A percentile compares a stretch with the other conserved stretches of the same genome.
Conservation (phyloP, 2,888 invertebrate genomes). For the Amblyjoppa proteus region DNA sequence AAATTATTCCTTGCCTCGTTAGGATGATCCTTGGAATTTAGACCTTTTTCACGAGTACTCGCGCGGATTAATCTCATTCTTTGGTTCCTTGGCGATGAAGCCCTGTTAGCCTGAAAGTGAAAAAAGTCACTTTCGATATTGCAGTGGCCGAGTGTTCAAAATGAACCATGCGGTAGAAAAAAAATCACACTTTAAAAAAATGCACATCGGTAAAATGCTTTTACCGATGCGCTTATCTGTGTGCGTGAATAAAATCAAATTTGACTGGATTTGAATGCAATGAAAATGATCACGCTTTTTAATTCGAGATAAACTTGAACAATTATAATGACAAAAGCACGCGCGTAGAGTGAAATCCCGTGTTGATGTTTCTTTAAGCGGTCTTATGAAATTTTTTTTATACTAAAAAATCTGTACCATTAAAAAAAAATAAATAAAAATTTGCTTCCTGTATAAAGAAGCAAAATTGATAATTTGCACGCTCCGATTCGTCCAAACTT, state of each 20-base stretch:
- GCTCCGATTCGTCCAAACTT: neutral
- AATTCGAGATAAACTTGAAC: too few species aligned
- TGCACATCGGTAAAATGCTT: too few species aligned
- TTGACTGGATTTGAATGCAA: too few species aligned
- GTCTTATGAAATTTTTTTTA: too few species aligned
- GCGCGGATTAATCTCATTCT: constrained; percentile 7
- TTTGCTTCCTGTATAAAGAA: neutral
- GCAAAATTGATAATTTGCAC: neutral
- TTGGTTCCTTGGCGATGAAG: neutral
- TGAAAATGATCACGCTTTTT: too few species aligned
- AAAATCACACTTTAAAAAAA: neutral
- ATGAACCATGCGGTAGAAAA: neutral
- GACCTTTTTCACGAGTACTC: constrained; percentile 4
- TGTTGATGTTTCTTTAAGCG: too few species aligned
- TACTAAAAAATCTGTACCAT: too few species aligned
- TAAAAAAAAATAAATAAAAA: too few species aligned
- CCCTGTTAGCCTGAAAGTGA: neutral
- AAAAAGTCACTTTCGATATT: neutral
- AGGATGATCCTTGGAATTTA: constrained; percentile 41
- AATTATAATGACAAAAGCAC: too few species aligned
- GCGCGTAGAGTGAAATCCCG: too few species aligned
- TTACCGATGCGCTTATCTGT: neutral
- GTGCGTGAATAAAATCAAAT: too few species aligned
- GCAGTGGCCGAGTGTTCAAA: neutral
- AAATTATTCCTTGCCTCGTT: constrained; percentile 16